These are phyloP conservation scores for Glaucidium brasilianum DNA, from an alignment of 2,113 vertebrate species.

Conservation along the genomic window DNA sequence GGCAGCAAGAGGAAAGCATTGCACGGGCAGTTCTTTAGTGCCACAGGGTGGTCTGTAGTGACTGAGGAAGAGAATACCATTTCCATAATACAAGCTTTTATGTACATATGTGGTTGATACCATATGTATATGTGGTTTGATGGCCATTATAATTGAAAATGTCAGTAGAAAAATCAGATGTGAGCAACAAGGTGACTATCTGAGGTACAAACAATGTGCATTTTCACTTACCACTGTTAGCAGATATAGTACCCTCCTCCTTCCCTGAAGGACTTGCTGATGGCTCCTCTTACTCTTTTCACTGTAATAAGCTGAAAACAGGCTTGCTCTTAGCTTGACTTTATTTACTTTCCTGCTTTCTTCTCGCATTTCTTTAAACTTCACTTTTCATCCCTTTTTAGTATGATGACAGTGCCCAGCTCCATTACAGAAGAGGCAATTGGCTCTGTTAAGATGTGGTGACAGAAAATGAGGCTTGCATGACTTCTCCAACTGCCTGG, in stretches of 20 bases:
- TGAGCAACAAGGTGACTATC: not conserved
- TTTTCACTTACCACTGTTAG: not conserved
- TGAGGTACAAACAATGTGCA: not conserved
- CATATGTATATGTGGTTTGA: not conserved
- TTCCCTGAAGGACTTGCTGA: not conserved
- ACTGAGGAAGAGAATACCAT: not conserved
- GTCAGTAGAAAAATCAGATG: not conserved
- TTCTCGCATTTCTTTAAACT: not conserved
- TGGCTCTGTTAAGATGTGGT: not conserved
- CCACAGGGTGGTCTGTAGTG: not conserved
- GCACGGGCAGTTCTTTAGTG: not conserved
- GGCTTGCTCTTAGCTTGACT: not conserved
- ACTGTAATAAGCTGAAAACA: not conserved
- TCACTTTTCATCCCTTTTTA: not conserved
- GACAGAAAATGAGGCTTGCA: not conserved
- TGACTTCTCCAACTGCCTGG: not conserved
- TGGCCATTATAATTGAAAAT: not conserved
- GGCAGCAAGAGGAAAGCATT: not conserved
- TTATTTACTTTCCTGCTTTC: not conserved
- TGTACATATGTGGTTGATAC: fast-evolving
- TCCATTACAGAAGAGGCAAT: not conserved
- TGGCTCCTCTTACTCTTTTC: not conserved
- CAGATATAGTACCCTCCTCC: not conserved
- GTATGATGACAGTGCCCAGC: not conserved
- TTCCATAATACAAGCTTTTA: not conserved